These are phyloP conservation scores for Callorhinus ursinus DNA, from an alignment of 2,113 vertebrate species.

Conservation along the genomic window DNA sequence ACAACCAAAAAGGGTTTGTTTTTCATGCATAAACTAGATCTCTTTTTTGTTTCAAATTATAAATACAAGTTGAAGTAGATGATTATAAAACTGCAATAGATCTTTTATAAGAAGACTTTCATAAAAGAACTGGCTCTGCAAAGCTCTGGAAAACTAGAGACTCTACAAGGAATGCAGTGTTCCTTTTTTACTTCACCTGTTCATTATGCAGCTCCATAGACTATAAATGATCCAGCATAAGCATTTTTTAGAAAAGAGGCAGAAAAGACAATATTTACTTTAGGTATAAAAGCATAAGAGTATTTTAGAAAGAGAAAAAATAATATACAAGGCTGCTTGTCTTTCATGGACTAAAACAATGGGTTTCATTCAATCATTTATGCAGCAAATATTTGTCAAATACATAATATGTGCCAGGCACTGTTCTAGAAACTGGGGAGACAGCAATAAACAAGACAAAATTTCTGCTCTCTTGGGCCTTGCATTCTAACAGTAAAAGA, in stretches of 20 bases:
- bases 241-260: slow-evolving; percentile 47
- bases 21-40: not conserved
- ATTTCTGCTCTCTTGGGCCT: not conserved
- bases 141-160: not conserved
- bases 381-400: slow-evolving; percentile 47
- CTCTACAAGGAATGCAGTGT: not conserved
- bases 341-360: slow-evolving; percentile 12
- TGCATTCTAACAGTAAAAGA: slow-evolving; percentile 1
- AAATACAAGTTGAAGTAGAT: slow-evolving; percentile 41
- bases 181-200: not conserved
- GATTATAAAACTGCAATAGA: not conserved
- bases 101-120: not conserved
- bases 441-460: slow-evolving; percentile 2
- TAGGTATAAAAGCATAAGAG: slow-evolving; percentile 1
- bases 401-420: not conserved
- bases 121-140: not conserved
- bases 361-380: slow-evolving; percentile 6
- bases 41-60: not conserved
- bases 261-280: slow-evolving; percentile 43
- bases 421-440: slow-evolving; percentile 1
- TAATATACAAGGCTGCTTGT: slow-evolving; percentile 29
- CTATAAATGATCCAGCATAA: not conserved
- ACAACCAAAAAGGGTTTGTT: not conserved
- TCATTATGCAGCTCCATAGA: not conserved
- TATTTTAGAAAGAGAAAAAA: slow-evolving; percentile 41